Evolutionary conservation across 2,113 vertebrate species (phyloP).

Genomic region (Rhinoderma darwinii): DNA sequence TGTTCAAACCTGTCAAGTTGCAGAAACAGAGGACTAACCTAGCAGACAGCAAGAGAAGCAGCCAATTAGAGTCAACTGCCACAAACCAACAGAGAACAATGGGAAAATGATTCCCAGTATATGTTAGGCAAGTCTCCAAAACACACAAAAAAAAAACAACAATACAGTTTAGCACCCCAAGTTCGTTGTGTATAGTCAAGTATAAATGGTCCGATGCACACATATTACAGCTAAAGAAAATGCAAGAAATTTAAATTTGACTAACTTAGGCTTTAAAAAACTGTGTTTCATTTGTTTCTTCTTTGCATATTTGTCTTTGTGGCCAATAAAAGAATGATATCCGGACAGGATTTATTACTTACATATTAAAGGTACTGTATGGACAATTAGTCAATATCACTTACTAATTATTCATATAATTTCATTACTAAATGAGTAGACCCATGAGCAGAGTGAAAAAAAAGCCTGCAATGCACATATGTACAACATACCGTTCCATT

Average conservation of each 20-base stretch:
- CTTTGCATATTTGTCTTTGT: too few relatives aligned
- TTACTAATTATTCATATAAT: neutral
- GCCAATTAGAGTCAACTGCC: constrained; percentile 6
- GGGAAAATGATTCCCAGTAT: neutral
- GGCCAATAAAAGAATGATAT: too few relatives aligned
- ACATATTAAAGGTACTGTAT: too few relatives aligned
- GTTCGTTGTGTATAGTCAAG: neutral
- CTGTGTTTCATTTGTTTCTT: too few relatives aligned
- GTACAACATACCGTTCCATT: too few relatives aligned
- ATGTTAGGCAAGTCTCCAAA: neutral
- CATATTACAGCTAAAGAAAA: too few relatives aligned
- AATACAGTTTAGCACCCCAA: neutral
- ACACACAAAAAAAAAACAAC: neutral
- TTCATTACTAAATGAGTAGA: neutral
- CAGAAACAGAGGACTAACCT: neutral
- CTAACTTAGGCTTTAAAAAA: too few relatives aligned
- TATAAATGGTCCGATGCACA: too few relatives aligned
- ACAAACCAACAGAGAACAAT: neutral
- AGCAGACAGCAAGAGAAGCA: neutral
- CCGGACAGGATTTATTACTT: too few relatives aligned
- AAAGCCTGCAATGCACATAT: neutral
- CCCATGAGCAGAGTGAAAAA: neutral
- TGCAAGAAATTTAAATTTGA: too few relatives aligned
- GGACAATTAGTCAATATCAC: neutral
- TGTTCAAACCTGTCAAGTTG: neutral